A percentile compares a stretch with the other conserved stretches of the same genome.
Conservation (phyloP, 2,797 vertebrate genomes). For the Euthynnus affinis region DNA sequence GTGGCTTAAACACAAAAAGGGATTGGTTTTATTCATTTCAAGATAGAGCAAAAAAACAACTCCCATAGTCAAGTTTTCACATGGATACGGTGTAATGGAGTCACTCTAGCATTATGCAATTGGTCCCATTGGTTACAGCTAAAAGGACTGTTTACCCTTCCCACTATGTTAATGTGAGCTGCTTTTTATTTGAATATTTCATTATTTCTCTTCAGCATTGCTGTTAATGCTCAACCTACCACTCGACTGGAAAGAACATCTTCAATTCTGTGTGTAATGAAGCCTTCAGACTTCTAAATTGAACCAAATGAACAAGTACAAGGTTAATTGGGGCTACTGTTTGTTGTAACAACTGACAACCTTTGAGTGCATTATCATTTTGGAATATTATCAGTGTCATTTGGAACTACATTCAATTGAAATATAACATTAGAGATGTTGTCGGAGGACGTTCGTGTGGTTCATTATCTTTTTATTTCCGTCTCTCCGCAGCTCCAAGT, state of each 20-base stretch:
- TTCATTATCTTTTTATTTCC: neutral
- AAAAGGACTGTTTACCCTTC: slow-evolving; percentile 41
- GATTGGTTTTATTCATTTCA: slow-evolving; percentile 8
- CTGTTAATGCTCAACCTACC: slow-evolving; percentile 60
- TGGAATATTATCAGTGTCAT: slow-evolving; percentile 4
- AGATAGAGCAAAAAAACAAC: slow-evolving; percentile 1
- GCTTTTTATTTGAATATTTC: slow-evolving; percentile 43
- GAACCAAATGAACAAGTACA: slow-evolving; percentile 29
- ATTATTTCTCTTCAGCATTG: slow-evolving; percentile 18
- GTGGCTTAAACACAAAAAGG: slow-evolving; percentile 17
- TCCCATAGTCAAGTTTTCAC: slow-evolving; percentile 9
- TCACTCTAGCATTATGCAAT: slow-evolving; percentile 49
- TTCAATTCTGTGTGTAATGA: slow-evolving; percentile 52
- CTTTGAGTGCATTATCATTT: slow-evolving; percentile 12
- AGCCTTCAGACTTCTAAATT: slow-evolving; percentile 39
- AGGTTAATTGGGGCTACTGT: slow-evolving; percentile 49
- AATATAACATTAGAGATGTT: neutral
- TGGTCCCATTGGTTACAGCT: slow-evolving; percentile 18
- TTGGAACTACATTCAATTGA: slow-evolving; percentile 3
- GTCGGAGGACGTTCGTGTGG: neutral
- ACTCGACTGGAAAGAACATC: slow-evolving; percentile 57
- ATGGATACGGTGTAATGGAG: slow-evolving; percentile 7
- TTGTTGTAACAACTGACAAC: slow-evolving; percentile 22
- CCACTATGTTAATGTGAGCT: slow-evolving; percentile 13
- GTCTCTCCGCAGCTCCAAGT: slow-evolving; percentile 88